phyloP scores from a whole-genome alignment of 2,797 vertebrate genomes.

The Premnoplex brunnescens region DNA sequence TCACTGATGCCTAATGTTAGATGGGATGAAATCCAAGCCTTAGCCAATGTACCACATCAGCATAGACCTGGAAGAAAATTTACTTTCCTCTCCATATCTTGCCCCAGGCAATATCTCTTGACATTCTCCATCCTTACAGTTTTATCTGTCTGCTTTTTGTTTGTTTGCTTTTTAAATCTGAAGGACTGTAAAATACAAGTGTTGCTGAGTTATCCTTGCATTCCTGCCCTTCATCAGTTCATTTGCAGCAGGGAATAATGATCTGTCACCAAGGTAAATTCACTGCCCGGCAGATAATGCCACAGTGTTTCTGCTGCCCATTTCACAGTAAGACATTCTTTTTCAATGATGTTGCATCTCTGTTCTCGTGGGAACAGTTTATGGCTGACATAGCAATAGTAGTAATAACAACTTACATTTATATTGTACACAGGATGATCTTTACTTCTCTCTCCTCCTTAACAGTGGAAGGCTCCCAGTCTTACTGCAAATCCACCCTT shows the following conservation, averaged over 20 bases:
- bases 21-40: background rate
- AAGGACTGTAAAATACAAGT: slow-evolving; percentile 39
- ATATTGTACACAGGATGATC: slow-evolving; percentile 55
- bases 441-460: slow-evolving; percentile 61
- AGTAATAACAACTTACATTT: slow-evolving; percentile 71
- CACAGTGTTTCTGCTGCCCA: slow-evolving; percentile 49
- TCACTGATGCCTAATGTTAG: background rate
- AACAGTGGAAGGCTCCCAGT: slow-evolving; percentile 29
- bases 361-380: slow-evolving; percentile 67
- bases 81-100: background rate
- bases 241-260: slow-evolving; percentile 65
- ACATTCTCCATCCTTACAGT: background rate
- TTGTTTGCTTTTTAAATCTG: slow-evolving; percentile 11
- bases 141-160: background rate
- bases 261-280: slow-evolving; percentile 75
- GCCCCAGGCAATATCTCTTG: background rate
- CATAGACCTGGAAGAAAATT: background rate
- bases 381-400: slow-evolving; percentile 65
- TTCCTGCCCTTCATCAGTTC: slow-evolving; percentile 64
- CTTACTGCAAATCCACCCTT: slow-evolving; percentile 37
- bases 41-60: background rate
- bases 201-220: slow-evolving; percentile 51
- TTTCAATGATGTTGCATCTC: slow-evolving; percentile 49
- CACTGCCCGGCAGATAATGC: slow-evolving; percentile 66
- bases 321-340: slow-evolving; percentile 63